These are phyloP conservation scores for Alauda arvensis DNA, from an alignment of 2,797 vertebrate species.

Conservation along the genomic window DNA sequence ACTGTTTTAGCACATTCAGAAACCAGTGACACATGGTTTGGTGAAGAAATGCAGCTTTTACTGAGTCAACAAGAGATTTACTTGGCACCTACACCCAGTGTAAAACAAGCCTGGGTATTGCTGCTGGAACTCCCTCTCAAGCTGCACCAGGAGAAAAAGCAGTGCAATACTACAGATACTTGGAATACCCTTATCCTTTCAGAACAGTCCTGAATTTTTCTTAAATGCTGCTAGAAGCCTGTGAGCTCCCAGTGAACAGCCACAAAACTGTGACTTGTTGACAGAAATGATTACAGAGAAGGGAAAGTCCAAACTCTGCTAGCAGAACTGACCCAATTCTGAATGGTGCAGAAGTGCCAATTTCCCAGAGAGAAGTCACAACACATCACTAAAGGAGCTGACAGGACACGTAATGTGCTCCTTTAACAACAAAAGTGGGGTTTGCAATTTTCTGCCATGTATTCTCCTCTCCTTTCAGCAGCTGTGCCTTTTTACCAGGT, in stretches of 20 bases:
- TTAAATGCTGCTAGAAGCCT: background rate
- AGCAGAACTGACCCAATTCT: background rate
- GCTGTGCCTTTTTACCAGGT: background rate
- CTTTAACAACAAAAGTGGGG: background rate
- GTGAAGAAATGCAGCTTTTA: background rate
- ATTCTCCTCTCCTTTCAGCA: background rate
- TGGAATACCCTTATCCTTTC: background rate
- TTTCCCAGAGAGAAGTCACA: background rate
- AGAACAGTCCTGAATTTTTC: background rate
- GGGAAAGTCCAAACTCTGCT: background rate
- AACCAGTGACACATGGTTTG: background rate
- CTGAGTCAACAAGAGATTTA: background rate
- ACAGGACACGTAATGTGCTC: background rate
- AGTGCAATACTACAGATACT: background rate
- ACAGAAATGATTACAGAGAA: background rate
- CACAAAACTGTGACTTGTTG: background rate
- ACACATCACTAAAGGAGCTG: background rate
- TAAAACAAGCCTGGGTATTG: background rate
- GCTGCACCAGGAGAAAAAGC: background rate
- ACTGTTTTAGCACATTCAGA: background rate
- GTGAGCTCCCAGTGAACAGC: background rate
- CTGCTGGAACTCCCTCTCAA: background rate
- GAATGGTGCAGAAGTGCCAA: background rate
- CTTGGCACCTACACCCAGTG: background rate
- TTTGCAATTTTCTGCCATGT: background rate